Evolutionary conservation across 2,888 invertebrate species (phyloP).

Genomic region (Resseliella maxima): DNA sequence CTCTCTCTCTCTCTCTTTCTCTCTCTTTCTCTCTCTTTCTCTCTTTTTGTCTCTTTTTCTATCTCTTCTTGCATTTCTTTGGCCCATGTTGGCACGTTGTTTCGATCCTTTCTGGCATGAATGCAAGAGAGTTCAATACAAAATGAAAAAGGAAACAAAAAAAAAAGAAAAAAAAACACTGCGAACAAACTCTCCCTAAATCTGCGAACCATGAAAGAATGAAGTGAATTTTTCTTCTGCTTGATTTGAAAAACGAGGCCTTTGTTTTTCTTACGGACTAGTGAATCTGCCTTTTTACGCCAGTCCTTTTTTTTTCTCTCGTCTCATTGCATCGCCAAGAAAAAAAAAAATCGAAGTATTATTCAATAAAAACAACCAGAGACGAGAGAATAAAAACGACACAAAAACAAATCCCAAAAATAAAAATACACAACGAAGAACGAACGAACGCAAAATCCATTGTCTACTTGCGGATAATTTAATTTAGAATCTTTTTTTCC

Average conservation of each 20-base stretch:
- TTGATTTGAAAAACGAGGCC: conserved; percentile 32
- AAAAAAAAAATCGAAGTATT: not conserved
- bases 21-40: not conserved
- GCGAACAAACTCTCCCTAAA: not conserved
- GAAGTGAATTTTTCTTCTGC: conserved; percentile 45
- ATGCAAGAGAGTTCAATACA: no score
- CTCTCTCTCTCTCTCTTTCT: not conserved
- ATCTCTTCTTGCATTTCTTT: no score
- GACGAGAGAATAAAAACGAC: not conserved
- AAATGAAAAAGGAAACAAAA: not conserved
- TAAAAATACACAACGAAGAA: not conserved
- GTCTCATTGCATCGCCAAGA: no score
- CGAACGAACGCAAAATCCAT: not conserved
- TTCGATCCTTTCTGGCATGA: not conserved
- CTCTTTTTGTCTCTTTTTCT: no score
- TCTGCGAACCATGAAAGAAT: conserved; percentile 9
- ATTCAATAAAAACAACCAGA: not conserved
- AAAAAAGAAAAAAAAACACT: not conserved
- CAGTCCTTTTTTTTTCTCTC: not conserved
- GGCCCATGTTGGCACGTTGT: conserved; percentile 31
- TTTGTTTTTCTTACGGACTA: conserved; percentile 53
- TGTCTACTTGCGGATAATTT: conserved; percentile 44
- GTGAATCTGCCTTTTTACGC: conserved; percentile 27
- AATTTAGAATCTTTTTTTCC: conserved; percentile 49
- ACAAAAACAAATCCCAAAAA: not conserved